Conservation (phyloP, 2,888 invertebrate species). For the Mantis religiosa region DNA sequence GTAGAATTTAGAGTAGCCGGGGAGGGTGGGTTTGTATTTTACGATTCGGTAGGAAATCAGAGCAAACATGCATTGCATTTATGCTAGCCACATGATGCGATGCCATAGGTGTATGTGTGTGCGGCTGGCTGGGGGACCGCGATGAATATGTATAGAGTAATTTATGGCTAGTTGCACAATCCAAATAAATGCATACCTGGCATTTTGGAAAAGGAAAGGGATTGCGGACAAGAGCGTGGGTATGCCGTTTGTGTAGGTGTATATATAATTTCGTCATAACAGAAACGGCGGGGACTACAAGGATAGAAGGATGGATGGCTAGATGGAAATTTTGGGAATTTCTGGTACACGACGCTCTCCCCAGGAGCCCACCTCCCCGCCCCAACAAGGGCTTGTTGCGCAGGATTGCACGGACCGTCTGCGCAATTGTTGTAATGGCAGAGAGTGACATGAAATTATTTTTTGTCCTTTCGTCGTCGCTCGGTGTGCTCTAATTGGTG, state of each 20-base stretch:
- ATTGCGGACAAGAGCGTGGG: background rate
- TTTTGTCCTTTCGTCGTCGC: background rate
- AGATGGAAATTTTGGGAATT: constrained; percentile 12
- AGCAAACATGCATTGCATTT: constrained; percentile 23
- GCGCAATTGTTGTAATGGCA: constrained; percentile 1
- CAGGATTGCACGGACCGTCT: background rate
- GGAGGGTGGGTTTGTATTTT: constrained; percentile 14
- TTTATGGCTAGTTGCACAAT: constrained; percentile 29
- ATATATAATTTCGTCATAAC: constrained; percentile 15
- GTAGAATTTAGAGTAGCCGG: background rate
- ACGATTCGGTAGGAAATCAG: constrained; percentile 24
- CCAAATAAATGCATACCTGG: constrained; percentile 23
- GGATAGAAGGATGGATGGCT: background rate
- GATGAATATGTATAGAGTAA: constrained; percentile 28
- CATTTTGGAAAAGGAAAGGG: constrained; percentile 15
- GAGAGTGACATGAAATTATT: background rate
- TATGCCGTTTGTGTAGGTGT: background rate
- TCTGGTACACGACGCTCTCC: background rate
- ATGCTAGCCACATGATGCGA: background rate
- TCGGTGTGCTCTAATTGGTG: constrained; percentile 8
- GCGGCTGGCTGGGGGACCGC: background rate
- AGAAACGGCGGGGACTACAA: background rate
- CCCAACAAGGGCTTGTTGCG: background rate
- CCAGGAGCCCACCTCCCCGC: background rate
- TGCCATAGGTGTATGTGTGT: background rate